These are phyloP conservation scores for Leucophenga varia DNA, from an alignment of 1,140 invertebrate species.

Conservation along the genomic window DNA sequence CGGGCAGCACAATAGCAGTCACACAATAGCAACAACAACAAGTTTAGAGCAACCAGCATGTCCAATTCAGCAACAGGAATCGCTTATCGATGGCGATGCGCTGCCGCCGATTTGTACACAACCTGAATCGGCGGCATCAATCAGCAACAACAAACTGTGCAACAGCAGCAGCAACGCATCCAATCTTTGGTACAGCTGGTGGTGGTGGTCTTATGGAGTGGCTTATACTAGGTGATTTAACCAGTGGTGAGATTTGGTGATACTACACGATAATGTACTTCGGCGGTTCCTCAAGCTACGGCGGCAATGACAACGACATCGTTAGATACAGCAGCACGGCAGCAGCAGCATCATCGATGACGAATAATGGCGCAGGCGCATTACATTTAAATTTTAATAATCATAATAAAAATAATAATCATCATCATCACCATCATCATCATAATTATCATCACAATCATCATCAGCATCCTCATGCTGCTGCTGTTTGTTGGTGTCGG, in stretches of 20 bases:
- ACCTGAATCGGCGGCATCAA: constrained; percentile 38
- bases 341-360: constrained; percentile 11
- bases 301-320: neutral
- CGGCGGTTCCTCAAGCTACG: constrained; percentile 35
- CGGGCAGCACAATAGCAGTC: too few species aligned
- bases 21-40: too few species aligned
- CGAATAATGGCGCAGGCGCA: constrained; percentile 41
- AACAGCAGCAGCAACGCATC: too few species aligned
- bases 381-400: constrained; percentile 53
- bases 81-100: constrained; percentile 48
- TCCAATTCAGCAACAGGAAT: too few species aligned
- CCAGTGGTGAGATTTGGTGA: constrained; percentile 53
- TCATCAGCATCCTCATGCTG: constrained; percentile 19
- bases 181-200: constrained; percentile 27
- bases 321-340: neutral
- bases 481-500: constrained; percentile 8
- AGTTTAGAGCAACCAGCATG: too few species aligned
- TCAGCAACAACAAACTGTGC: constrained; percentile 24
- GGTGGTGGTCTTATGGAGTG: constrained; percentile 44
- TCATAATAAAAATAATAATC: constrained; percentile 52
- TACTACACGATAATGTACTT: constrained; percentile 53
- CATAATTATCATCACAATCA: constrained; percentile 35
- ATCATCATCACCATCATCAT: constrained; percentile 40
- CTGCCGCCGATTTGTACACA: constrained; percentile 51
- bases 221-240: constrained; percentile 49